A percentile compares a stretch with the other conserved stretches of the same genome.
phyloP scores from a whole-genome alignment of 1,140 invertebrate genomes.

The Plodia interpunctella region DNA sequence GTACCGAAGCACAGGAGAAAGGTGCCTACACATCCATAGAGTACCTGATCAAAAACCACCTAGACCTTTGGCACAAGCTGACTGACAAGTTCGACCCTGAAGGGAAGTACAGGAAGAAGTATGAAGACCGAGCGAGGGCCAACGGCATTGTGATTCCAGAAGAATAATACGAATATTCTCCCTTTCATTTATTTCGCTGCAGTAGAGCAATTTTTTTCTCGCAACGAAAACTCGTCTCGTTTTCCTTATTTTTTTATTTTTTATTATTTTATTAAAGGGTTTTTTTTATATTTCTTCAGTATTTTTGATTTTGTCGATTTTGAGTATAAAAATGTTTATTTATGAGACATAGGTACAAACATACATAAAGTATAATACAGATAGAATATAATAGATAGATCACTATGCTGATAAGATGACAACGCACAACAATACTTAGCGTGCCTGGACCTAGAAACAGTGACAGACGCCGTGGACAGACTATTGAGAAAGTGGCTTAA shows the following conservation, averaged over 20 bases:
- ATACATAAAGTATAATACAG: too few species aligned
- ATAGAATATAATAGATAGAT: too few species aligned
- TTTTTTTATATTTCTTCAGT: not conserved
- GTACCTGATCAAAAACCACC: constrained; percentile 77
- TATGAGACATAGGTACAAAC: too few species aligned
- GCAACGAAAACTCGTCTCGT: not conserved
- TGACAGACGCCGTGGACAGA: too few species aligned
- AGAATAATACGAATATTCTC: not conserved
- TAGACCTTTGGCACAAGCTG: constrained; percentile 77
- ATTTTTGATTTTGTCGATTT: not conserved
- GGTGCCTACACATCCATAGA: constrained; percentile 74
- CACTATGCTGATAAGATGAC: too few species aligned
- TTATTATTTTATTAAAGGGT: constrained; percentile 1
- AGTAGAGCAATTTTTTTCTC: not conserved
- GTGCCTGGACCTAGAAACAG: too few species aligned
- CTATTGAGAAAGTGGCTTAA: too few species aligned
- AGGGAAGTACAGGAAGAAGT: constrained; percentile 77
- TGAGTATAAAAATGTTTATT: not conserved
- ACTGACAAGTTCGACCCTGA: constrained; percentile 80
- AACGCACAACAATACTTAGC: too few species aligned
- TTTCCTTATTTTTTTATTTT: not conserved
- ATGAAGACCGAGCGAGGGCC: constrained; percentile 74
- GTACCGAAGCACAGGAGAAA: constrained; percentile 78
- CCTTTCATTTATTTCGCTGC: not conserved
- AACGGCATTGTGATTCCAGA: constrained; percentile 49